These are phyloP conservation scores for Harpagifer antarcticus DNA, from an alignment of 2,797 vertebrate species.

Conservation along the genomic window DNA sequence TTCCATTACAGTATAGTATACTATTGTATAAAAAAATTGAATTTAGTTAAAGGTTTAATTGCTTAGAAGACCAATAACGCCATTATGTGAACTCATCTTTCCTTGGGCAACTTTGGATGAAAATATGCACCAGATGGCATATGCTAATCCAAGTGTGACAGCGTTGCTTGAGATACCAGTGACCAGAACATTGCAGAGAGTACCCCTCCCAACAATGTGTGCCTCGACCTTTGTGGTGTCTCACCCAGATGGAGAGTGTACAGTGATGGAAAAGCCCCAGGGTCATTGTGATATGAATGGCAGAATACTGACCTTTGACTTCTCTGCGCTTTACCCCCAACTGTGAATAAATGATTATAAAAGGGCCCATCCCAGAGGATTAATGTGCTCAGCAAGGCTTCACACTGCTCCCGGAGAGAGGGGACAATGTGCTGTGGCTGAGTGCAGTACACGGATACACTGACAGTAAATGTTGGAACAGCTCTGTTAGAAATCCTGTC, in stretches of 20 bases:
- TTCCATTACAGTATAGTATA: background rate
- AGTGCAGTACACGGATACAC: conserved; percentile 9
- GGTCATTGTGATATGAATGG: conserved; percentile 70
- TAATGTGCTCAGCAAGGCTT: conserved; percentile 63
- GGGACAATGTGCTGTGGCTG: conserved; percentile 52
- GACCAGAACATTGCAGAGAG: conserved; percentile 50
- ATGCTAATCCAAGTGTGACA: conserved; percentile 33
- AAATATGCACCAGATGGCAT: conserved; percentile 31
- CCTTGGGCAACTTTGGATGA: conserved; percentile 9
- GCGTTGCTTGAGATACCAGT: conserved; percentile 38
- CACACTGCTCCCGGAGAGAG: conserved; percentile 53
- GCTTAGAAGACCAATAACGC: conserved; percentile 2
- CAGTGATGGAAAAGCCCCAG: conserved; percentile 63
- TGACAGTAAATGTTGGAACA: conserved; percentile 45
- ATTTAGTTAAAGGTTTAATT: background rate
- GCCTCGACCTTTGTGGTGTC: conserved; percentile 54
- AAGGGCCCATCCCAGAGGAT: conserved; percentile 67
- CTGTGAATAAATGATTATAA: conserved; percentile 78
- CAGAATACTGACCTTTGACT: conserved; percentile 74
- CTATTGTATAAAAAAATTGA: background rate
- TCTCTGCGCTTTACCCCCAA: conserved; percentile 55
- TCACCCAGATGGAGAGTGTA: conserved; percentile 49
- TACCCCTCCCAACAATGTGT: conserved; percentile 23
- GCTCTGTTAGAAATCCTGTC: conserved; percentile 34
- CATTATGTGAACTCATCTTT: background rate